phyloP scores from a whole-genome alignment of 2,888 invertebrate species.

The Epinotia brunnichana region DNA sequence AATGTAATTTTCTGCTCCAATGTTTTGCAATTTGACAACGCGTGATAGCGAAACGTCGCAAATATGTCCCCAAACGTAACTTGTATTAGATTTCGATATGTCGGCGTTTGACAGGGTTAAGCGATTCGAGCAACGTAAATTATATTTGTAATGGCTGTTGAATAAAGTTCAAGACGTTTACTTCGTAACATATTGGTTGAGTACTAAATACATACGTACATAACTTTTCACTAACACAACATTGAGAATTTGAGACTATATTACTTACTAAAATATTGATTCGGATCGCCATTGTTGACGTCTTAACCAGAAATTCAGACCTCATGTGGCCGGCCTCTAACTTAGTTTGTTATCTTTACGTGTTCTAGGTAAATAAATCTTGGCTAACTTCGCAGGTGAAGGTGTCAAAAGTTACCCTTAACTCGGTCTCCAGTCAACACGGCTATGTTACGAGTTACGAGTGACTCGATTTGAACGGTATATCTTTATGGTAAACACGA shows the following conservation, averaged over 20 bases:
- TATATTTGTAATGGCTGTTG: slow-evolving; percentile 24
- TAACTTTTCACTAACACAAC: slow-evolving; percentile 1
- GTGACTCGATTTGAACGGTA: slow-evolving; percentile 57
- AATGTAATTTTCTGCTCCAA: slow-evolving; percentile 70
- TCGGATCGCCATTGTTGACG: slow-evolving; percentile 6
- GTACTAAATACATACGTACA: neutral
- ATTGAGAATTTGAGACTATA: neutral
- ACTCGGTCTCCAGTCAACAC: slow-evolving; percentile 61
- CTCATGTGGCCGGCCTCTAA: slow-evolving; percentile 30
- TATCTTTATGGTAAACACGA: slow-evolving; percentile 46
- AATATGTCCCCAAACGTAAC: slow-evolving; percentile 45
- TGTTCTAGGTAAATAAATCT: slow-evolving; percentile 46
- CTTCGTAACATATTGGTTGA: neutral
- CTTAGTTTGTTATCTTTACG: slow-evolving; percentile 38
- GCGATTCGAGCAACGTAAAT: slow-evolving; percentile 24
- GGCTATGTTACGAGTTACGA: slow-evolving; percentile 54
- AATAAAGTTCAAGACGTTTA: neutral
- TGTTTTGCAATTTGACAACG: slow-evolving; percentile 53
- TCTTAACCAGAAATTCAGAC: slow-evolving; percentile 28
- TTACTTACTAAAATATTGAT: slow-evolving; percentile 5
- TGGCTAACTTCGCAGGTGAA: slow-evolving; percentile 53
- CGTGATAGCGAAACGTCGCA: slow-evolving; percentile 36
- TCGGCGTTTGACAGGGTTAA: slow-evolving; percentile 19
- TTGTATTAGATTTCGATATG: slow-evolving; percentile 42
- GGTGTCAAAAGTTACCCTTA: slow-evolving; percentile 61